Evolutionary conservation across 2,888 invertebrate species (phyloP).

Genomic region (Oscheius sp.): DNA sequence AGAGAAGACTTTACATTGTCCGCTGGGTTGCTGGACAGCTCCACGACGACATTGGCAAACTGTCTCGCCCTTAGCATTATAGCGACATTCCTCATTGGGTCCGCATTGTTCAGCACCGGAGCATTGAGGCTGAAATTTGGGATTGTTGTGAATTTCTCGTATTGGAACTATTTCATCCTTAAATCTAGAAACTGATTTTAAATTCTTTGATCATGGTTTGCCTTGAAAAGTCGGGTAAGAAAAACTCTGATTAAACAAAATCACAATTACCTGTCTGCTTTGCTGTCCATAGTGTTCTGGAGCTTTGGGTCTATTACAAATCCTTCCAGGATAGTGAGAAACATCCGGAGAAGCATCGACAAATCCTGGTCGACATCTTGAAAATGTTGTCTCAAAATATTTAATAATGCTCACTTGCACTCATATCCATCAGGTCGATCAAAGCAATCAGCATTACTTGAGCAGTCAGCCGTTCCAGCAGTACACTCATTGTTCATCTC

Average conservation of each 20-base stretch:
- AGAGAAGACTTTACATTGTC: constrained; percentile 58
- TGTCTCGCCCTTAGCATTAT: constrained; percentile 44
- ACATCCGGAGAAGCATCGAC: constrained; percentile 74
- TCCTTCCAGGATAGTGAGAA: constrained; percentile 61
- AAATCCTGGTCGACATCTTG: constrained; percentile 81
- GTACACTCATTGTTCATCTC: constrained; percentile 63
- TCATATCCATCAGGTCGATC: constrained; percentile 88
- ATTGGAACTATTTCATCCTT: not conserved
- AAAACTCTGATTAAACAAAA: too few species aligned
- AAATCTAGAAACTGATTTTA: too few species aligned
- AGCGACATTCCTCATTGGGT: constrained; percentile 59
- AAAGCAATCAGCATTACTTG: constrained; percentile 85
- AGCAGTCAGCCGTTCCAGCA: constrained; percentile 80
- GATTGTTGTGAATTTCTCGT: not conserved
- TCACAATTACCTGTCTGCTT: constrained; percentile 32
- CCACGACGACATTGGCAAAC: constrained; percentile 56
- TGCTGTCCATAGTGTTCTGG: constrained; percentile 57
- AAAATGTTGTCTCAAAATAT: not conserved
- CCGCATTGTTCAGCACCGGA: constrained; percentile 45
- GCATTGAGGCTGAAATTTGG: constrained; percentile 46
- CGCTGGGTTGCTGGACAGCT: constrained; percentile 50
- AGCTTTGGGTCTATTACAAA: constrained; percentile 62
- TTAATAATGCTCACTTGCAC: constrained; percentile 76
- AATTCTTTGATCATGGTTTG: too few species aligned
- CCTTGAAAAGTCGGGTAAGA: too few species aligned